Evolutionary conservation across 1,140 invertebrate species (phyloP).

Genomic region (Odontomachus brunneus): DNA sequence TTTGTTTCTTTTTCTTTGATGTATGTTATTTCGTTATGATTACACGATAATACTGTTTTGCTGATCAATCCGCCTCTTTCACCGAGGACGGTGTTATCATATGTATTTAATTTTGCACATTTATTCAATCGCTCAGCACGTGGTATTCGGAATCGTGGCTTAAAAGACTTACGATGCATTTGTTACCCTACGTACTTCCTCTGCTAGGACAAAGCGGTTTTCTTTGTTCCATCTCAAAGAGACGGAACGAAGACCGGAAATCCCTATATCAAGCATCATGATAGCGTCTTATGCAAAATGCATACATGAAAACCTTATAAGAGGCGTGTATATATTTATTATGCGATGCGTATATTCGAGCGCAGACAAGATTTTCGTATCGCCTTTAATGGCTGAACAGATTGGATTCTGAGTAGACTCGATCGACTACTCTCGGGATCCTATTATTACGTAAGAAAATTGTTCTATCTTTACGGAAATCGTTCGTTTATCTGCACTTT

Average conservation of each 20-base stretch:
- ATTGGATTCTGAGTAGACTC: too few relatives aligned
- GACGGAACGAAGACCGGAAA: neutral
- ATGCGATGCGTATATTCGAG: too few relatives aligned
- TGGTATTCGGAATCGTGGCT: neutral
- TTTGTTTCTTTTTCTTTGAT: neutral
- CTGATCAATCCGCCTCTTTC: slow-evolving; percentile 5
- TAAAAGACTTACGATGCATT: slow-evolving; percentile 45
- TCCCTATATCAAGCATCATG: neutral
- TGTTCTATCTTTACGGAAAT: neutral
- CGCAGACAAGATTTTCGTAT: too few relatives aligned
- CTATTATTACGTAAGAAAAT: too few relatives aligned
- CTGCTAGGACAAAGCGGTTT: slow-evolving; percentile 37
- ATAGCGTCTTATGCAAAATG: too few relatives aligned
- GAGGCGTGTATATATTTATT: too few relatives aligned
- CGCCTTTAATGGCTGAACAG: too few relatives aligned
- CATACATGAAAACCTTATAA: too few relatives aligned
- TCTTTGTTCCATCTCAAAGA: slow-evolving; percentile 20
- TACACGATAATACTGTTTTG: neutral
- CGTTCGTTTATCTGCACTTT: slow-evolving; percentile 22
- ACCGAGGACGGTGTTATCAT: neutral
- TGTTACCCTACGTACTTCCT: slow-evolving; percentile 71
- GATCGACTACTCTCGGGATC: too few relatives aligned
- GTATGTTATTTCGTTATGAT: neutral
- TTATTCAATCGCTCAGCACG: neutral
- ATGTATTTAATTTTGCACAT: slow-evolving; percentile 13